Base-by-base conservation (phyloP, 1,140 invertebrate species). In the Anoplolepis gracilipes region DNA sequence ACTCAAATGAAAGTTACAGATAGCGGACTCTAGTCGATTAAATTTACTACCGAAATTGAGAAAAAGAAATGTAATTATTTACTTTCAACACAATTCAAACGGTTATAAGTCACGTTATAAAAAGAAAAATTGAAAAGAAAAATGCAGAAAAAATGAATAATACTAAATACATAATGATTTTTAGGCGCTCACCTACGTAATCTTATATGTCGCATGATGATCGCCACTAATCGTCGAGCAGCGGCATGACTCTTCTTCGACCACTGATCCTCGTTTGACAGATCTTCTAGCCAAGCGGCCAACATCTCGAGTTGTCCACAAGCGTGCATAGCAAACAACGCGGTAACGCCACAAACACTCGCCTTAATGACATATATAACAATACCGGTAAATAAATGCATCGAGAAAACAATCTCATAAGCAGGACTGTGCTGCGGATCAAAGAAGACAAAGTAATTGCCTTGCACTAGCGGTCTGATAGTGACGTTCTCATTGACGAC, bases 181-280 rank as follows among this genome's bases (percentile, higher is more conserved):
- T 72, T 13, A 61, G 53, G 2, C 39, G 64, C 53, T 85, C 22
- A 72, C 72, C 25, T 65, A 28, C 85, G 55, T 62, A 53, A 82
- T 46, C 59, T 57, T 59, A 89, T 77, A 81, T 93, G 93, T 59
- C 86, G 86, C 30, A 86, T 22, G 28, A 93, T 78, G 13, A 93
- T 90, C 0, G 75, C 36, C 5, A 85, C 85, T 6, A 92, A 79
- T 78, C 70, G 90, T 6, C 57, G 53, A 28, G 89, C 55, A 16
- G 85, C 22, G 1, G 1, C 13, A 1, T 6, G 5, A 22, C 16
- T 49, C 16, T 84, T 19, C 22, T 62, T 59, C 16, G 33, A 33
- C 13, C 25, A 28, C 13, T 72, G n/a, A 0, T 30, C n/a, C 7
- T 59, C 25, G 1, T 33, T 55, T 82, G 28, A 76, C 61, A 79